Percentiles rank a stretch among this genome's conserved stretches.
Conservation (phyloP, 1,140 invertebrate species). For the Globodera ellingtonae region DNA sequence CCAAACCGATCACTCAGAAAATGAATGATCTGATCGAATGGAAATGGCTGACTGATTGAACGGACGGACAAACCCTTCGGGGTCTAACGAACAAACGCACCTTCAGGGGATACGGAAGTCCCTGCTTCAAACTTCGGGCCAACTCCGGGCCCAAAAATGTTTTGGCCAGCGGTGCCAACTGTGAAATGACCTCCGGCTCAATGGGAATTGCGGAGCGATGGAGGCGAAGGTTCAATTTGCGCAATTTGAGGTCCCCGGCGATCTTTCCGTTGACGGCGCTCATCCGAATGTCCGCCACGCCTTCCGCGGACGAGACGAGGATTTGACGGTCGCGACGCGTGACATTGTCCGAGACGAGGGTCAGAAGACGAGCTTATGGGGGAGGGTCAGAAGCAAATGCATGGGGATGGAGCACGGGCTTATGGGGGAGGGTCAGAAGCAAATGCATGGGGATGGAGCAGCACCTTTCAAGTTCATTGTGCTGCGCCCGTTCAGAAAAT, state of each 20-base stretch:
- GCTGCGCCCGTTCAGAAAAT: too few species aligned
- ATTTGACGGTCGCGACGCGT: slow-evolving; percentile 50
- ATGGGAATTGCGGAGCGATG: slow-evolving; percentile 62
- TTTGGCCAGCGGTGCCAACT: slow-evolving; percentile 62
- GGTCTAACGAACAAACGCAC: slow-evolving; percentile 17
- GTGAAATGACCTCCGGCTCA: slow-evolving; percentile 57
- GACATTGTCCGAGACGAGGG: slow-evolving; percentile 53
- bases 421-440: neutral
- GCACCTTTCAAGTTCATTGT: too few species aligned
- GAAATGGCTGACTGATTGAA: too few species aligned
- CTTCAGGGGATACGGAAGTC: slow-evolving; percentile 60
- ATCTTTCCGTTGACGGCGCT: slow-evolving; percentile 56
- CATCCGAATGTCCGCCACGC: slow-evolving; percentile 59
- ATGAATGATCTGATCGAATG: too few species aligned
- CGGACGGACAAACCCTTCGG: too few species aligned
- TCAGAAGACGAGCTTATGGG: slow-evolving; percentile 55
- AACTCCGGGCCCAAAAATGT: slow-evolving; percentile 63
- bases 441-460: neutral
- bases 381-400: neutral
- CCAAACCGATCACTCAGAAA: too few species aligned
- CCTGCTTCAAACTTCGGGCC: slow-evolving; percentile 58
- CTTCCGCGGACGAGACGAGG: slow-evolving; percentile 63
- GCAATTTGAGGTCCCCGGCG: slow-evolving; percentile 60
- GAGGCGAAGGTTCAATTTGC: slow-evolving; percentile 56
- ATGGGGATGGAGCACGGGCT: neutral